Evolutionary conservation across 1,140 invertebrate genomes (phyloP), one percentile per base, ranked within the genome.

Genomic region (Brachionus rotundiformis): DNA sequence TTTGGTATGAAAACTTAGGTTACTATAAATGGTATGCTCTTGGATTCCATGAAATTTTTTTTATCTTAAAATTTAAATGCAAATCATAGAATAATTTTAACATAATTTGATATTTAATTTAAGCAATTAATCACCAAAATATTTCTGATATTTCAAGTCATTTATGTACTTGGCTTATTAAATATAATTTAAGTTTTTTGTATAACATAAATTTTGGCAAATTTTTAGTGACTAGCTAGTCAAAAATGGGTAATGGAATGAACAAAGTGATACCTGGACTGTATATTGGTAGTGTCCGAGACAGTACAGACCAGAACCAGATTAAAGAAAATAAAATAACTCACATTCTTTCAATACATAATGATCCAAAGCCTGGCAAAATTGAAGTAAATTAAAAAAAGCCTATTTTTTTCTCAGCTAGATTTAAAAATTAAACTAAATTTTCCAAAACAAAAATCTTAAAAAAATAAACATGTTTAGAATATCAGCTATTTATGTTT

Each of bases 401-500:
- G 6, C 1, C 19, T 23, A 11, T 25, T 61, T 5, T 13, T 36
- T 49, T 47, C n/a, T 25, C 25, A 7, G 25, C n/a, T 75, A 59
- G 4, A 39, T n/a, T 36, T 36, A 49, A 49, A 16, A 2, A 23
- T 16, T n/a, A 49, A 49, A 49, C 16, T 41, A 13, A 13, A 75
- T 82, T 82, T 83, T 11, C 44, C n/a, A 11, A n/a, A 47, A n/a
- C 44, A 11, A 47, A 47, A 11, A 47, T 11, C 44, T 47, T n/a
- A 47, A 47, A 11, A 59, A 84, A 82, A 86, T 81, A 89, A 91
- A 84, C 5, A 89, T n/a, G n/a, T n/a, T n/a, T n/a, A 96, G 94
- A 94, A 96, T 87, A 95, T 95, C 86, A 93, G 96, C 87, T 97
- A 98, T 88, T 89, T 97, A 19, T 97, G 94, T 87, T 94, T 98